A percentile compares a stretch with the other conserved stretches of the same genome.
phyloP scores from a whole-genome alignment of 1,140 invertebrate species.

The Drosophila pruinosa region DNA sequence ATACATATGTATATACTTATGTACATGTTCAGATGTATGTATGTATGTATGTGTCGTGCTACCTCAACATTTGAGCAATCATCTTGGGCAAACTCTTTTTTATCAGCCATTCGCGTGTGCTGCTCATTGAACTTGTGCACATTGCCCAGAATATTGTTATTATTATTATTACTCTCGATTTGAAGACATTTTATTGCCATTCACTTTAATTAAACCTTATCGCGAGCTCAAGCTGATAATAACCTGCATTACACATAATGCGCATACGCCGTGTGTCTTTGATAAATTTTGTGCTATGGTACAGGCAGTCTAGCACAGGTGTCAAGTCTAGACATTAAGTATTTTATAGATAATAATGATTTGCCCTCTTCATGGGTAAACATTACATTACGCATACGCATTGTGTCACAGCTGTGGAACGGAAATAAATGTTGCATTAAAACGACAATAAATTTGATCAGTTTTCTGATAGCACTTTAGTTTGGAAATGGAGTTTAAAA shows the following conservation, averaged over 20 bases:
- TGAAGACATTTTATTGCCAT: constrained; percentile 12
- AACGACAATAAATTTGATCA: not conserved
- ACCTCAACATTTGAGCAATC: constrained; percentile 25
- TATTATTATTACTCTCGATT: not conserved
- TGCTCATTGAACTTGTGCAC: constrained; percentile 7
- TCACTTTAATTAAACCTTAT: constrained; percentile 25
- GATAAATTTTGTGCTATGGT: not conserved
- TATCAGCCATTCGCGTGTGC: not conserved
- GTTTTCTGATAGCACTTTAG: not conserved
- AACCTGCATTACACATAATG: constrained; percentile 1
- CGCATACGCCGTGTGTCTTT: constrained; percentile 5
- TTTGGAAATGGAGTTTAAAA: not conserved
- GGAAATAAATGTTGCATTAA: not conserved
- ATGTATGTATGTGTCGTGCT: constrained; percentile 1
- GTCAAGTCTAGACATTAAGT: too few species aligned
- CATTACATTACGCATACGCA: constrained; percentile 4
- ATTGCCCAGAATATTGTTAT: not conserved
- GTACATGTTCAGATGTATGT: not conserved
- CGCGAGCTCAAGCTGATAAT: constrained; percentile 8
- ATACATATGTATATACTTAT: not conserved
- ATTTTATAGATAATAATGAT: too few species aligned
- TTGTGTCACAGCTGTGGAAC: not conserved
- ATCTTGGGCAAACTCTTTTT: not conserved
- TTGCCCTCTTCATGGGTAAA: too few species aligned
- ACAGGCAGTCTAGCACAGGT: not conserved